Evolutionary conservation across 2,797 vertebrate species (phyloP), one percentile per base, ranked within the genome.

Genomic region (Poecilia wingei): DNA sequence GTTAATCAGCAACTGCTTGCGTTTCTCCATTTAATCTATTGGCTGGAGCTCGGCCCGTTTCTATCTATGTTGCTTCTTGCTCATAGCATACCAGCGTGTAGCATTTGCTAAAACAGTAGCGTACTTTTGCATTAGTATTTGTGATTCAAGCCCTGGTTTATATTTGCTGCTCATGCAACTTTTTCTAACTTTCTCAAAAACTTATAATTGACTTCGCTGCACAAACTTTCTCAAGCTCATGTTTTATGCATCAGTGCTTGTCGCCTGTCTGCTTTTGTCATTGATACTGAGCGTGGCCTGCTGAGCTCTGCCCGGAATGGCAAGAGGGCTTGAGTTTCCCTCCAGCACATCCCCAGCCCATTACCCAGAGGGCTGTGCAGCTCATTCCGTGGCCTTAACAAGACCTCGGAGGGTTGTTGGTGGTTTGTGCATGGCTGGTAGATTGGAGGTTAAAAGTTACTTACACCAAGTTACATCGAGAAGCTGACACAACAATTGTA

Each of bases 241-340:
- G 93, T 94, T 95, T 95, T 89, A 93, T 92, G 88, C 90, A 94
- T 95, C 92, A 92, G 72, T 28, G 69, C 89, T 89, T 82, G 76
- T 84, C 86, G 86, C 72, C 86, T 86, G 81, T 93, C 94, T 96
- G 94, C 90, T 91, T 94, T 93, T 93, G 89, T 90, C 92, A 79
- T 95, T 95, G 91, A 88, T 88, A 85, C 90, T 81, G 83, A 87
- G 88, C 81, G 68, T 31, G 78, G 83, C 83, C 86, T 90, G 84
- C 87, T 88, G 87, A 72, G 84, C 84, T 90, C 87, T 84, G 87
- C 83, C 82, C 85, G 84, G 89, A 93, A 91, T 91, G 86, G 89
- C 79, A 89, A 90, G 77, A 87, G 83, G 86, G 82, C 87, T 92
- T 87, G 72, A 86, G 86, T 94, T 94, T 92, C 89, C 85, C 79